Evolutionary conservation across 2,888 invertebrate species (phyloP).

Genomic region (Brenthis hecate): DNA sequence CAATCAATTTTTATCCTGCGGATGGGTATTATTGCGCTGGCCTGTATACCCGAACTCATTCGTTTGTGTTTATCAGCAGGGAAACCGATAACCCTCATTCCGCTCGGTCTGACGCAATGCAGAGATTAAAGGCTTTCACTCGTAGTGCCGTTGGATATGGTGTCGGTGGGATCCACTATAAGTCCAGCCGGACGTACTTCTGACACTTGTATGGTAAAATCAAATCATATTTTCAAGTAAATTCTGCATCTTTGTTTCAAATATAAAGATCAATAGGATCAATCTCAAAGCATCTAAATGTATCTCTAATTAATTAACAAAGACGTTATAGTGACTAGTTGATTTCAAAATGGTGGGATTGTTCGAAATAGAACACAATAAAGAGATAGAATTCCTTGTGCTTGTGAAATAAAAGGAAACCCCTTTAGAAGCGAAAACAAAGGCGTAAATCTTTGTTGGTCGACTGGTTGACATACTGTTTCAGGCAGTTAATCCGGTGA

Average conservation of each 20-base stretch:
- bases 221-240: conserved; percentile 45
- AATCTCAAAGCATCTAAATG: not conserved
- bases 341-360: conserved; percentile 14
- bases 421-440: conserved; percentile 64
- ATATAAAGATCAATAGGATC: not conserved
- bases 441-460: conserved; percentile 71
- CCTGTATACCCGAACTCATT: conserved; percentile 63
- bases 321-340: conserved; percentile 10
- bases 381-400: conserved; percentile 38
- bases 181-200: conserved; percentile 61
- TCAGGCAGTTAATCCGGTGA: conserved; percentile 77
- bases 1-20: conserved; percentile 71
- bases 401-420: conserved; percentile 47
- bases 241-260: not conserved
- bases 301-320: conserved; percentile 21
- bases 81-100: conserved; percentile 78
- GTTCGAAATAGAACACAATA: conserved; percentile 17
- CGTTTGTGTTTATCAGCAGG: conserved; percentile 78
- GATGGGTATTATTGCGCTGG: conserved; percentile 65
- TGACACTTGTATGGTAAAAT: conserved; percentile 58
- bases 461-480: conserved; percentile 71
- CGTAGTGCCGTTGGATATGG: conserved; percentile 63
- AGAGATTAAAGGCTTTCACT: conserved; percentile 78
- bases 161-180: conserved; percentile 67
- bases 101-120: conserved; percentile 76